Evolutionary conservation across 1,140 invertebrate genomes (phyloP).

Genomic region (Ridgeia piscesae): DNA sequence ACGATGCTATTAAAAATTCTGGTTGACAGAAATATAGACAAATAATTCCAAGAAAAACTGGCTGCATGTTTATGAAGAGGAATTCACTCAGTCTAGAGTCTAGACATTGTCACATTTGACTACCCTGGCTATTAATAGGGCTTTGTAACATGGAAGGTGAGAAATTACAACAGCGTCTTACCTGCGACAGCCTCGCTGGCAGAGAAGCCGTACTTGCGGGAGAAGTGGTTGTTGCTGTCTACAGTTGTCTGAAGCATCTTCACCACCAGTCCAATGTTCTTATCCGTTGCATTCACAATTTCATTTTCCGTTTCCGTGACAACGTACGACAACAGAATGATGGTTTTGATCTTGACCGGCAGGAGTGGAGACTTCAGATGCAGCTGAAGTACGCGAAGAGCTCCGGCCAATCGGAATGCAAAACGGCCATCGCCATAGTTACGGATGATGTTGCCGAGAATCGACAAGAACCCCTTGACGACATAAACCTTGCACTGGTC

Average conservation of each 20-base stretch:
- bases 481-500: constrained; percentile 15
- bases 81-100: too few species aligned
- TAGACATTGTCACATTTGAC: too few species aligned
- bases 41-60: too few species aligned
- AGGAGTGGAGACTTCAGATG: constrained; percentile 9
- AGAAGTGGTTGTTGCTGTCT: constrained; percentile 16
- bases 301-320: constrained; percentile 23
- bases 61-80: too few species aligned
- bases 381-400: constrained; percentile 13
- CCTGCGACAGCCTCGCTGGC: constrained; percentile 20
- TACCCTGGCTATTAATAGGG: too few species aligned
- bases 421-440: not conserved
- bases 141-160: too few species aligned
- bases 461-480: constrained; percentile 16
- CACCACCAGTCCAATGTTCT: constrained; percentile 16
- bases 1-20: too few species aligned
- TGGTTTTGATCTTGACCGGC: constrained; percentile 19
- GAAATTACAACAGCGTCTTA: too few species aligned
- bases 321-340: constrained; percentile 24
- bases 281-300: constrained; percentile 22
- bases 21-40: too few species aligned
- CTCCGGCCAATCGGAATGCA: constrained; percentile 8
- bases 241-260: constrained; percentile 21
- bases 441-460: constrained; percentile 19
- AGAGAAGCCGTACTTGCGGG: constrained; percentile 17